Evolutionary conservation across 1,140 invertebrate species (phyloP), one percentile per base, ranked within the genome.

Genomic region (Hyles euphorbiae): DNA sequence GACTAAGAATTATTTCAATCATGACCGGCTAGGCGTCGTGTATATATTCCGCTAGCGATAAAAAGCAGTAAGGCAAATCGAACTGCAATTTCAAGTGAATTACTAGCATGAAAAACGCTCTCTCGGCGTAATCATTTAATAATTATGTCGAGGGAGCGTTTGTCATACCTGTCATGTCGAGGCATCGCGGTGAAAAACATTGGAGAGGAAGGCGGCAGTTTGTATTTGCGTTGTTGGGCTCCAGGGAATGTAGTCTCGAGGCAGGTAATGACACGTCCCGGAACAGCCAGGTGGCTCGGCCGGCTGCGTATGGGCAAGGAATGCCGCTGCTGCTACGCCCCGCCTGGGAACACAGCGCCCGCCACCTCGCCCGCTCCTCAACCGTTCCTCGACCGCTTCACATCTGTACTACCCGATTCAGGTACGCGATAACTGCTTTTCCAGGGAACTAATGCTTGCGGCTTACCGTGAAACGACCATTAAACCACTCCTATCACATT

Each of bases 281-380:
- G 82, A 83, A 81, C 75, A 75, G 71, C 70, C 74, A 82, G 78
- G 76, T 78, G 76, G 69, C 58, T 70, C 57, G 65, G 60, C 58
- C 60, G 61, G 66, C 80, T 77, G 65, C 60, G 69, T 83, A 87
- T 76, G 83, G 84, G 72, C 83, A 84, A 84, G 68, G 82, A 86
- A 86, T 86, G 76, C 76, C 63, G 65, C 34, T 60, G 60, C 68
- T 50, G 67, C 67, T 65, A 61, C 59, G 54, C 60, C 59, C 49
- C 62, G 78, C 77, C 68, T 83, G 80, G 82, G 82, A 87, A 83
- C 80, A 74, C 57, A 60, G 54, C 61, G 65, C 48, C 45, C 58
- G 59, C 53, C 60, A 63, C 58, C 68, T 70, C 68, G 56, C 66
- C 59, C 22, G 22, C 22, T 22, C 22, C 22, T 22, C 22, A 22